Evolutionary conservation across 2,888 invertebrate genomes (phyloP).

Genomic region (Ectemnius continuus): DNA sequence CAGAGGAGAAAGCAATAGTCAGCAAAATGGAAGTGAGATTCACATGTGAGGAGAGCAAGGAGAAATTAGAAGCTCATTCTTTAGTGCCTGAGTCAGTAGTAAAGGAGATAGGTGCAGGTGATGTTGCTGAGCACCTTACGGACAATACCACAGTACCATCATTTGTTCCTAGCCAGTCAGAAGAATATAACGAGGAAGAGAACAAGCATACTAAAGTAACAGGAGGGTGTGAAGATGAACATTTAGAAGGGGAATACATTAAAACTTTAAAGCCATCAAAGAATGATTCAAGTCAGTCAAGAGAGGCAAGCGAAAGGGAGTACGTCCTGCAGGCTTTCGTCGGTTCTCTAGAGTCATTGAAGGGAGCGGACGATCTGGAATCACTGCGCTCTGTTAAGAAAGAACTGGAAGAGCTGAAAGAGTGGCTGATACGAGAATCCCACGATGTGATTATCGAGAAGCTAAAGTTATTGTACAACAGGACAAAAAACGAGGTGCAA

Average conservation of each 20-base stretch:
- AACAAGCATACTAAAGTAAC: constrained; percentile 50
- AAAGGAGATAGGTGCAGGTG: constrained; percentile 26
- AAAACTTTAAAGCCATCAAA: constrained; percentile 69
- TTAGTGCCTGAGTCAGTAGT: constrained; percentile 33
- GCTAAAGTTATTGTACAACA: constrained; percentile 68
- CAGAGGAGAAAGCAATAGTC: constrained; percentile 38
- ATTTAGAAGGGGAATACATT: constrained; percentile 64
- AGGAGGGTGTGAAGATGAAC: constrained; percentile 54
- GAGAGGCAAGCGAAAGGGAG: constrained; percentile 57
- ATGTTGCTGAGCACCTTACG: background rate
- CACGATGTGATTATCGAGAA: constrained; percentile 66
- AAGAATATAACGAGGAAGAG: constrained; percentile 31
- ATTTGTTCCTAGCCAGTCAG: background rate
- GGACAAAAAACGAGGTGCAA: constrained; percentile 78
- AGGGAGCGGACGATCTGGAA: constrained; percentile 61
- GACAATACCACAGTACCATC: constrained; percentile 8
- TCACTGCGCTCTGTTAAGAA: constrained; percentile 65
- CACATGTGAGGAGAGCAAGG: constrained; percentile 55
- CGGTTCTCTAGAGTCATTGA: constrained; percentile 64
- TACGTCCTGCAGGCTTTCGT: constrained; percentile 66
- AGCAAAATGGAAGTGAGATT: constrained; percentile 65
- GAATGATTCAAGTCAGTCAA: constrained; percentile 53
- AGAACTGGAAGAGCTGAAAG: constrained; percentile 68
- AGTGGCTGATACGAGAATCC: constrained; percentile 69
- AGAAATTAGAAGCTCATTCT: constrained; percentile 55